These are phyloP conservation scores for Lophotriccus pileatus DNA, from an alignment of 2,797 vertebrate genomes.

Conservation along the genomic window DNA sequence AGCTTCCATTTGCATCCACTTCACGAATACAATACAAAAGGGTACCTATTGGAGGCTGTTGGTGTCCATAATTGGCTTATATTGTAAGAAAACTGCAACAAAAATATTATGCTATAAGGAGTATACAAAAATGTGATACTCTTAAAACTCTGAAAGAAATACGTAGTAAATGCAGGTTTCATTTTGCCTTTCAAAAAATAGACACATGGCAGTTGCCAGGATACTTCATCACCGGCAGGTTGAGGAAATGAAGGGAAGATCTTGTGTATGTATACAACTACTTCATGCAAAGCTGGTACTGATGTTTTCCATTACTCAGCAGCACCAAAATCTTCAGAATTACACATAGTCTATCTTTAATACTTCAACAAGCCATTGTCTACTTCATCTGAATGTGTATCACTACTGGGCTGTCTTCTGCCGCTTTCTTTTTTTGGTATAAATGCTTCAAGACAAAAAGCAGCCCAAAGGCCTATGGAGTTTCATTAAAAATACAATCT, in stretches of 20 bases:
- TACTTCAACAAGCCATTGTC: background rate
- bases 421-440: background rate
- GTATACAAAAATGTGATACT: background rate
- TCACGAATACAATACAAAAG: background rate
- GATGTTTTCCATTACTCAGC: background rate
- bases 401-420: background rate
- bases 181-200: background rate
- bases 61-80: background rate
- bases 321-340: background rate
- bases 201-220: fast-evolving
- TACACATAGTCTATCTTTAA: background rate
- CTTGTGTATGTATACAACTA: background rate
- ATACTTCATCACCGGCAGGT: background rate
- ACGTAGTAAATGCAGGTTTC: background rate
- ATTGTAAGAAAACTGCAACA: background rate
- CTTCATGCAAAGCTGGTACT: background rate
- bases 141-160: background rate
- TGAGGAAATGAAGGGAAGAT: background rate
- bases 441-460: background rate
- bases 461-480: background rate
- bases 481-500: background rate
- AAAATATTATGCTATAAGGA: background rate
- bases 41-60: background rate
- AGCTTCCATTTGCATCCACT: background rate
- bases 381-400: background rate